These are phyloP conservation scores for Psilopsiagon aurifrons DNA, from an alignment of 2,113 vertebrate genomes.

Conservation along the genomic window DNA sequence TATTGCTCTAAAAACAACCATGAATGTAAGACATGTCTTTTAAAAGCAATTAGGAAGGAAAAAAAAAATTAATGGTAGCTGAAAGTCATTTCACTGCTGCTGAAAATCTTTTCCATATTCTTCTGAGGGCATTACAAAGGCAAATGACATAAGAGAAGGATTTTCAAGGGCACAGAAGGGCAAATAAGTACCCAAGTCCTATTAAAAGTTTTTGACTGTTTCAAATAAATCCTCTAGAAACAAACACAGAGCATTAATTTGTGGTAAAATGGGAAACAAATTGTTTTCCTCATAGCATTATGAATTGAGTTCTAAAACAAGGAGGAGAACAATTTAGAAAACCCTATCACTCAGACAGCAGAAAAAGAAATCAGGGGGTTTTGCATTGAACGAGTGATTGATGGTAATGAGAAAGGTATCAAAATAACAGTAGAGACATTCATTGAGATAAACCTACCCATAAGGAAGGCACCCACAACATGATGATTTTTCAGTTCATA, in stretches of 20 bases:
- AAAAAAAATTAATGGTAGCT: not conserved
- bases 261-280: not conserved
- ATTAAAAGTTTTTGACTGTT: not conserved
- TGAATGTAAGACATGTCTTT: not conserved
- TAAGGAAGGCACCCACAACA: conserved; percentile 29
- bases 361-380: not conserved
- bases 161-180: not conserved
- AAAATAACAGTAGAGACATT: conserved; percentile 40
- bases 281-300: not conserved
- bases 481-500: conserved; percentile 11
- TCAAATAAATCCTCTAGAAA: not conserved
- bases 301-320: not conserved
- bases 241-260: not conserved
- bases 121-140: not conserved
- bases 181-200: not conserved
- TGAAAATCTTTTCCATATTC: not conserved
- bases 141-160: not conserved
- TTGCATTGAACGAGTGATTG: conserved; percentile 11
- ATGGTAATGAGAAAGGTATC: conserved; percentile 20
- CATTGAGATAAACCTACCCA: conserved; percentile 47
- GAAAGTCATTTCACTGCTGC: not conserved
- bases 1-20: not conserved
- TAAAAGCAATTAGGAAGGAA: not conserved
- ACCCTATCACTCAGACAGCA: not conserved
- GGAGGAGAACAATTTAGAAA: conserved; percentile 7